These are phyloP conservation scores for Griposia aprilina DNA, from an alignment of 2,888 invertebrate genomes.

Conservation along the genomic window DNA sequence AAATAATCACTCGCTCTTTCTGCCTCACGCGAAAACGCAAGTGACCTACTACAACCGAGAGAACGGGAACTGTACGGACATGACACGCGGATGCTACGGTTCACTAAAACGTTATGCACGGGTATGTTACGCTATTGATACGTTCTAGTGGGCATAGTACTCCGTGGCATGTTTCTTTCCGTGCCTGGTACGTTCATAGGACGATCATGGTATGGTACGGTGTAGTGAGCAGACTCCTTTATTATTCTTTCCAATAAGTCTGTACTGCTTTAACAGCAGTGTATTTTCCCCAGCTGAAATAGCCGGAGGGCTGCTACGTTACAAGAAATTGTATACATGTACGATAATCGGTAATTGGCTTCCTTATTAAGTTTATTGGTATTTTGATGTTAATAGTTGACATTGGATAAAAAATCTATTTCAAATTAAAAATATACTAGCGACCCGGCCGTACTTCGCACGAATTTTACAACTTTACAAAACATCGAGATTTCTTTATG, in stretches of 20 bases:
- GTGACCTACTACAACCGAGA: too few species aligned
- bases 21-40: too few species aligned
- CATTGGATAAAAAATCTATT: neutral
- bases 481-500: neutral
- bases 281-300: neutral
- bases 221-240: too few species aligned
- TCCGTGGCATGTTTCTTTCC: too few species aligned
- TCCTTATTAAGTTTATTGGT: constrained; percentile 14
- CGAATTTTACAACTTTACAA: neutral
- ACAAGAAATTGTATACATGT: constrained; percentile 30
- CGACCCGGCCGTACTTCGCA: neutral
- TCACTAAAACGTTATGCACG: too few species aligned
- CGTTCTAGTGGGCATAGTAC: too few species aligned
- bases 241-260: neutral
- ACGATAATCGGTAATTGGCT: neutral
- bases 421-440: neutral
- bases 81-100: too few species aligned
- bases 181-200: too few species aligned
- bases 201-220: too few species aligned
- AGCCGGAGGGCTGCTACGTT: neutral
- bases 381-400: neutral
- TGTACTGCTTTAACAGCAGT: neutral
- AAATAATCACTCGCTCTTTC: too few species aligned
- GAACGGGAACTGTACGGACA: too few species aligned
- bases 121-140: too few species aligned